A percentile compares a stretch with the other conserved stretches of the same genome.
Evolutionary conservation across 2,113 vertebrate genomes (phyloP).

Genomic region (Edolisoma coerulescens): DNA sequence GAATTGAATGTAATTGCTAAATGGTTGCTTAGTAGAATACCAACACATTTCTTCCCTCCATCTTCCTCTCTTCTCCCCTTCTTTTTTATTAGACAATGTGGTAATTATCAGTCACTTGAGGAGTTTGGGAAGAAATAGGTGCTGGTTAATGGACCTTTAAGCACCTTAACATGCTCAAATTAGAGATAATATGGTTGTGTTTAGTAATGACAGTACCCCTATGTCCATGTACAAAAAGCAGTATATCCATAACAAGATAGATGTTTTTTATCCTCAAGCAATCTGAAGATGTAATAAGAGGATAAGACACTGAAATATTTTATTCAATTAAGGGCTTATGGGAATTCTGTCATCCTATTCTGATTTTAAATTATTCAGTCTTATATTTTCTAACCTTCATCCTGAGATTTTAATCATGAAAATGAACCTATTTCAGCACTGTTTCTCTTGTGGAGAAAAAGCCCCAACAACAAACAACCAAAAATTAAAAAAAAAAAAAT

Average conservation of each 20-base stretch:
- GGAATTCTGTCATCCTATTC: background rate
- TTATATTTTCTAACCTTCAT: background rate
- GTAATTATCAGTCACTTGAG: background rate
- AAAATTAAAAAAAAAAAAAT: accelerated
- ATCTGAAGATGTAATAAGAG: background rate
- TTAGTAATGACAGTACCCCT: background rate
- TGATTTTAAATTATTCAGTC: background rate
- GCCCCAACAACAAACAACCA: accelerated
- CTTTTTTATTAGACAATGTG: background rate
- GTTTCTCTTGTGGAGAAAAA: background rate
- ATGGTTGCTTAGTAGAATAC: conserved; percentile 12
- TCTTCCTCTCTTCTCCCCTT: background rate
- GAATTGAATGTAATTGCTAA: conserved; percentile 28
- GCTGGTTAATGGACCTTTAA: background rate
- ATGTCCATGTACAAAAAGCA: background rate
- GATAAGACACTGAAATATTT: background rate
- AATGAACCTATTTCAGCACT: background rate
- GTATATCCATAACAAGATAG: background rate
- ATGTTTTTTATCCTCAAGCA: background rate
- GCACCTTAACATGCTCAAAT: background rate
- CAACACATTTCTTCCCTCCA: background rate
- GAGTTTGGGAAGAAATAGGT: background rate
- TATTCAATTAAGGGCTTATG: background rate
- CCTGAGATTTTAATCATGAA: background rate
- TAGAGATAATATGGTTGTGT: background rate